A percentile compares a stretch with the other conserved stretches of the same genome.
These are phyloP conservation scores for Balanococcus diminutus DNA, from an alignment of 2,888 invertebrate species.

Conservation along the genomic window DNA sequence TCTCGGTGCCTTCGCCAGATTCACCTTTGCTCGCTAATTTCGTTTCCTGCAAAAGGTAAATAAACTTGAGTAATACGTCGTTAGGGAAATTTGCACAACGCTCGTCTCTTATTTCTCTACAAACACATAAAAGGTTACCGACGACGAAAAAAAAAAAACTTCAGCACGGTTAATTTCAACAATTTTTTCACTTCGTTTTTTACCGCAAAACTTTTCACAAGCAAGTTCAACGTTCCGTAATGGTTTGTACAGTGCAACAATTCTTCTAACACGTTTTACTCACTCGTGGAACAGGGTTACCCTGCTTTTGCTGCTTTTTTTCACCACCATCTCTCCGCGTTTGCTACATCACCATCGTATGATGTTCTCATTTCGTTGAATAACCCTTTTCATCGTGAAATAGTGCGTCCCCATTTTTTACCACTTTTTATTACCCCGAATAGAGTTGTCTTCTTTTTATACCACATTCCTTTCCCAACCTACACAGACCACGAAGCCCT, in stretches of 20 bases:
- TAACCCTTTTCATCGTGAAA: slow-evolving; percentile 30
- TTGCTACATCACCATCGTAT: not conserved
- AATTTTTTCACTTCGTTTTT: not conserved
- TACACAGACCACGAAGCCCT: not conserved
- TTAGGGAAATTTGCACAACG: too few species aligned
- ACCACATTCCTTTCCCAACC: not conserved
- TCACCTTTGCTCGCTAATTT: slow-evolving; percentile 37
- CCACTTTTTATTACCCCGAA: slow-evolving; percentile 28
- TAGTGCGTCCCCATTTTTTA: slow-evolving; percentile 25
- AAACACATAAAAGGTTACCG: not conserved
- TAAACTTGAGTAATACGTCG: not conserved
- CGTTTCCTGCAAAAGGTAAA: slow-evolving; percentile 24
- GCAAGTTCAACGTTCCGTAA: slow-evolving; percentile 28
- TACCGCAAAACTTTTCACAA: slow-evolving; percentile 12
- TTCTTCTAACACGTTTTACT: slow-evolving; percentile 37
- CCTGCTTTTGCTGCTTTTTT: not conserved
- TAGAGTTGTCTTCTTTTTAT: slow-evolving; percentile 14
- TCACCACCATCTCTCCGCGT: not conserved
- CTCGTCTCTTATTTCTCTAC: too few species aligned
- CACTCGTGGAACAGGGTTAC: not conserved
- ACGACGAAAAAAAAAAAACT: too few species aligned
- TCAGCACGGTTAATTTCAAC: slow-evolving; percentile 20
- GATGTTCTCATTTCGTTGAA: slow-evolving; percentile 24
- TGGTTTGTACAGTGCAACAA: slow-evolving; percentile 7
- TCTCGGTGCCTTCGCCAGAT: slow-evolving; percentile 37